Conservation (phyloP, 2,797 vertebrate species). For the Podarcis lilfordi region DNA sequence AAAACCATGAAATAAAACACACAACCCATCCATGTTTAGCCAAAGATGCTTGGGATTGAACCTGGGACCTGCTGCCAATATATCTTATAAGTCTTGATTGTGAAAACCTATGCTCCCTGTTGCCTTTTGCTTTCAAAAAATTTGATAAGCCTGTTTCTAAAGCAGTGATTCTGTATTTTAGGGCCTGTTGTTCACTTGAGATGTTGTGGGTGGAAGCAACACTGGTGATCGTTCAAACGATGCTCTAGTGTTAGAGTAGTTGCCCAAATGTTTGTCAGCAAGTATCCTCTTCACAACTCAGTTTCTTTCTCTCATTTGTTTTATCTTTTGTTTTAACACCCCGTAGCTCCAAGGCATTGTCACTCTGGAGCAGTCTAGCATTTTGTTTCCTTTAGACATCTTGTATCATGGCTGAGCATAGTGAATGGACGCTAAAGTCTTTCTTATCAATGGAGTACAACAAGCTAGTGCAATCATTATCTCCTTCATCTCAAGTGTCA, state of each 20-base stretch:
- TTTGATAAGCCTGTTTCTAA: background rate
- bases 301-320: conserved; percentile 49
- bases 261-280: conserved; percentile 39
- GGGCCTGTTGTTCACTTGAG: background rate
- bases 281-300: conserved; percentile 13
- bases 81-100: background rate
- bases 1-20: background rate
- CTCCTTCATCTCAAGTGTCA: conserved; percentile 73
- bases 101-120: background rate
- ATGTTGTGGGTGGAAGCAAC: background rate
- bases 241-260: fast-evolving
- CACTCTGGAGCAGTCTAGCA: conserved; percentile 8
- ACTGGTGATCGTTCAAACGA: background rate
- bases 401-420: conserved; percentile 58
- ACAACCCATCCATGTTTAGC: conserved; percentile 32
- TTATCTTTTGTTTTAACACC: conserved; percentile 60
- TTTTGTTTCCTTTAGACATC: conserved; percentile 50
- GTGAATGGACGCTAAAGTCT: conserved; percentile 67
- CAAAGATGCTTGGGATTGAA: conserved; percentile 31
- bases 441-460: conserved; percentile 71
- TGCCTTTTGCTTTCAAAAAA: background rate
- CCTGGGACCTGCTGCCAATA: too few relatives aligned
- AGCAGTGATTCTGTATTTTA: background rate
- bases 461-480: conserved; percentile 71
- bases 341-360: conserved; percentile 19